phyloP scores from a whole-genome alignment of 2,888 invertebrate genomes.

The Griposia aprilina region DNA sequence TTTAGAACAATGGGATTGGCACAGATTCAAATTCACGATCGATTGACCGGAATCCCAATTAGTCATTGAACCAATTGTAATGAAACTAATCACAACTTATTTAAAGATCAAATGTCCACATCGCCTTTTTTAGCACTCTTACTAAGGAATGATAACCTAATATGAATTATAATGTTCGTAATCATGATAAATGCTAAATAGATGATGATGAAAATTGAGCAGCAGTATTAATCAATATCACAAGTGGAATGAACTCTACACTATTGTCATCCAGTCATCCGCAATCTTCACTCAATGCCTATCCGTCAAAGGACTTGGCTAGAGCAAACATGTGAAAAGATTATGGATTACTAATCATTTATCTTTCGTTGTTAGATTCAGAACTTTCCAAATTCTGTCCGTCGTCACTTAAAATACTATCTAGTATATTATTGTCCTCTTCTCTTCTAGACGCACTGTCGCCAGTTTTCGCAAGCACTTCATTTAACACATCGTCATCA shows the following conservation, averaged over 20 bases:
- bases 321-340: slow-evolving; percentile 34
- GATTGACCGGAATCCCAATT: slow-evolving; percentile 57
- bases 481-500: slow-evolving; percentile 65
- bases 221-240: slow-evolving; percentile 42
- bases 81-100: slow-evolving; percentile 50
- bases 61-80: slow-evolving; percentile 60
- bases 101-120: slow-evolving; percentile 38
- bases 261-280: slow-evolving; percentile 25
- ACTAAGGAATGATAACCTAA: slow-evolving; percentile 42
- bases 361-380: slow-evolving; percentile 71
- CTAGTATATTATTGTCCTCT: slow-evolving; percentile 73
- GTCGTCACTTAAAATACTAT: slow-evolving; percentile 74
- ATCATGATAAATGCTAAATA: slow-evolving; percentile 60
- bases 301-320: slow-evolving; percentile 29
- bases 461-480: slow-evolving; percentile 62
- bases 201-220: slow-evolving; percentile 43
- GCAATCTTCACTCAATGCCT: slow-evolving; percentile 40
- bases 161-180: slow-evolving; percentile 25
- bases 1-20: slow-evolving; percentile 40
- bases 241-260: slow-evolving; percentile 50
- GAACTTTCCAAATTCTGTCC: slow-evolving; percentile 67
- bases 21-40: slow-evolving; percentile 52
- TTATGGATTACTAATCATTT: slow-evolving; percentile 30
- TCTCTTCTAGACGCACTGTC: slow-evolving; percentile 64
- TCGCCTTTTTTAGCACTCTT: slow-evolving; percentile 12